These are phyloP conservation scores for Vollenhovia emeryi DNA, from an alignment of 1,140 invertebrate genomes.

Conservation along the genomic window DNA sequence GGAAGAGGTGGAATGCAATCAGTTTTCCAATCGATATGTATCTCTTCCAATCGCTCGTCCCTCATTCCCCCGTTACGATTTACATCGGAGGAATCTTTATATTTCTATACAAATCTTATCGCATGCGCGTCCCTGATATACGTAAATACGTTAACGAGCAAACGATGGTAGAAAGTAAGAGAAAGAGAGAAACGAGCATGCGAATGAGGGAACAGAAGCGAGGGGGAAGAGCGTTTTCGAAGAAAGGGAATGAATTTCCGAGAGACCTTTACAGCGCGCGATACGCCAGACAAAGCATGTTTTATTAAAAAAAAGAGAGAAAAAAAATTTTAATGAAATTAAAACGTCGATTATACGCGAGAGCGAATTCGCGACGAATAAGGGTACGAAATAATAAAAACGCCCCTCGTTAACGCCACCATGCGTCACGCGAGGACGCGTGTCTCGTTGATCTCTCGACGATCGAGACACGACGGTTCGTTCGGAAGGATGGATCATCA, in stretches of 20 bases:
- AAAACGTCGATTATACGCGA: slow-evolving; percentile 46
- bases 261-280: slow-evolving; percentile 60
- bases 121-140: slow-evolving; percentile 67
- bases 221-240: slow-evolving; percentile 19
- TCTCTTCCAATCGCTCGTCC: slow-evolving; percentile 59
- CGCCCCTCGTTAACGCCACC: slow-evolving; percentile 38
- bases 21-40: slow-evolving; percentile 44
- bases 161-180: slow-evolving; percentile 37
- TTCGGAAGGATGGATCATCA: slow-evolving; percentile 53
- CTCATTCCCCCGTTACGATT: slow-evolving; percentile 28
- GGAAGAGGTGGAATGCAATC: slow-evolving; percentile 29
- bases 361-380: slow-evolving; percentile 44
- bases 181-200: slow-evolving; percentile 11
- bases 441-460: slow-evolving; percentile 35
- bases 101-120: slow-evolving; percentile 69
- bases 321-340: slow-evolving; percentile 63
- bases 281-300: slow-evolving; percentile 53
- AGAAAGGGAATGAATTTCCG: slow-evolving; percentile 55
- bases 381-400: slow-evolving; percentile 54
- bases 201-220: slow-evolving; percentile 23
- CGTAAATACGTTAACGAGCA: slow-evolving; percentile 65
- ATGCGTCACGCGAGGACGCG: slow-evolving; percentile 5
- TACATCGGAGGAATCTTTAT: slow-evolving; percentile 51
- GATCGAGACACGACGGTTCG: slow-evolving; percentile 54
- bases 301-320: slow-evolving; percentile 40